Base-by-base conservation (phyloP, 2,888 invertebrate genomes). In the Lingula anatina region DNA sequence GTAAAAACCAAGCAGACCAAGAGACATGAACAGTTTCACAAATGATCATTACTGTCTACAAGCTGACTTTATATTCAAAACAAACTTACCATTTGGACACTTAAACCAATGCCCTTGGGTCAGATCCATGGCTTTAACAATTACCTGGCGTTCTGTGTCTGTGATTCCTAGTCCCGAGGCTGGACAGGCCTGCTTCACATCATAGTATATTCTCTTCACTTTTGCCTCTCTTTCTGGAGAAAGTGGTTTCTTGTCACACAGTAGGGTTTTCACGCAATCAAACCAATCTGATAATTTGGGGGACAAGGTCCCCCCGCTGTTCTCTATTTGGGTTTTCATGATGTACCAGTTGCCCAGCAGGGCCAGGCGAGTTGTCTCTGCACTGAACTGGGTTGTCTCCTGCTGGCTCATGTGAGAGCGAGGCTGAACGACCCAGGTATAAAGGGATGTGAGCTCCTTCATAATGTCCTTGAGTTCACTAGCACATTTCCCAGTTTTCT, bases 71-170 rank as follows among this genome's bases (percentile, higher is more conserved):
- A 23, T 24, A 20, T 42, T 2, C 12, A 31, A 12, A 25, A 66
- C 21, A 70, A 62, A 36, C 80, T 75, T 65, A 86, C 85, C 5
- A 60, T 55, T 2, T 0, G 83, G 83, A 72, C 87, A 88, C 68
- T 84, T 84, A 70, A 79, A 87, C 87, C 87, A 88, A 62, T 83
- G 84, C 0, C 86, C 86, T 42, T 79, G 76, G 39, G 66, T 73
- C 26, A 84, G 62, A 0, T 79, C 81, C 55, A 86, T 79, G 0
- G 84, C 85, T 60, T 69, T 62, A 0, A 84, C 78, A 43, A 86
- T 81, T 74, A 82, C 66, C 21, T 70, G 62, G 36, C 80, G 75
- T 65, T 86, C 85, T 5, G 60, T 55, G 2, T 79, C 74, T 1
- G 76, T 68, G 25, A 82, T 57, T 1, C 60, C 61, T 23, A 54